Percentiles rank a stretch among this genome's conserved stretches.
Conservation (phyloP, 1,140 invertebrate genomes). For the Pteromalus puparum region DNA sequence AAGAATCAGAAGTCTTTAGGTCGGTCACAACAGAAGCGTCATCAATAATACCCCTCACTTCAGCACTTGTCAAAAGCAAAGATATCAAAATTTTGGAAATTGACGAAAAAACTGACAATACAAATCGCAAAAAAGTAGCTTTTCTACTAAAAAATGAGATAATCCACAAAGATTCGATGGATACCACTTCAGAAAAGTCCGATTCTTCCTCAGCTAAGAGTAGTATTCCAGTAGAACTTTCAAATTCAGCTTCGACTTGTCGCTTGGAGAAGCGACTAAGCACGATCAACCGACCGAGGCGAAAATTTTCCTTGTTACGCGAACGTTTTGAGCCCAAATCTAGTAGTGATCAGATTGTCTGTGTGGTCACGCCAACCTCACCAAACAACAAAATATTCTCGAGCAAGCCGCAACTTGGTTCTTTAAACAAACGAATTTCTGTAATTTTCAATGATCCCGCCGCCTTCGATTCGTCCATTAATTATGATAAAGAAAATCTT, state of each 20-base stretch:
- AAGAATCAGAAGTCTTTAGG: not conserved
- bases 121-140: constrained; percentile 33
- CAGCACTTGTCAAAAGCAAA: not conserved
- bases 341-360: constrained; percentile 67
- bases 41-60: not conserved
- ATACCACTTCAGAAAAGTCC: not conserved
- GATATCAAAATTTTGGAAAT: not conserved
- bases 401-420: constrained; percentile 49
- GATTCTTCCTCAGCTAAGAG: not conserved
- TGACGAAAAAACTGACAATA: not conserved
- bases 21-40: not conserved
- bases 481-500: constrained; percentile 64
- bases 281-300: constrained; percentile 72
- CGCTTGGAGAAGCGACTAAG: constrained; percentile 67
- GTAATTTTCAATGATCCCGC: constrained; percentile 63
- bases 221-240: not conserved
- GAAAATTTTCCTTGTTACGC: constrained; percentile 79
- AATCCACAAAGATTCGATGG: not conserved
- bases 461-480: constrained; percentile 62
- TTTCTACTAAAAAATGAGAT: constrained; percentile 30
- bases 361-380: constrained; percentile 62
- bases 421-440: constrained; percentile 66
- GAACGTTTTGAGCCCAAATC: constrained; percentile 78
- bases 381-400: constrained; percentile 30
- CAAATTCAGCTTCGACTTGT: not conserved